Evolutionary conservation across 2,797 vertebrate species (phyloP), one percentile per base, ranked within the genome.

Genomic region (Epinephelus malabaricus): DNA sequence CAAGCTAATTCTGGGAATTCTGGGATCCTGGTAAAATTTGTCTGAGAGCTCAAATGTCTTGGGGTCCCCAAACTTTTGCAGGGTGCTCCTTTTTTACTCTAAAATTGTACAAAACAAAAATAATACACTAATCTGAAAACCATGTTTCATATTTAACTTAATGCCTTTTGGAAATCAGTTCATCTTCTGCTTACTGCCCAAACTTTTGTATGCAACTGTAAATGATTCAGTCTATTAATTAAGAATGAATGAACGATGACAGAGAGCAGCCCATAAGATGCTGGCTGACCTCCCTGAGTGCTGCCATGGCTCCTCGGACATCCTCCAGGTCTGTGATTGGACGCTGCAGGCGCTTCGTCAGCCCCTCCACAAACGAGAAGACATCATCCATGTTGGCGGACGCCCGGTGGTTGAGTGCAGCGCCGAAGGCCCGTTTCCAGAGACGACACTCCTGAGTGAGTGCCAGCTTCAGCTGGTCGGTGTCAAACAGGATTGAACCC

Each of bases 321-420:
- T 96, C 96, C 3, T 94, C 95, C 77, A 97, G 94, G 86, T 97
- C 96, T 64, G 69, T 86, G 69, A 97, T 75, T 73, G 96, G 95
- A 79, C 91, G 94, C 83, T 91, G 96, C 73, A 97, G 92, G 15
- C 92, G 93, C 86, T 96, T 97, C 18, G 80, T 94, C 64, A 94
- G 21, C 46, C 87, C 88, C 53, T 96, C 96, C 51, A 96, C 86
- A 30, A 97, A 96, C 0, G 92, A 91, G 83, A 94, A 92, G 75
- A 96, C 81, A 73, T 85, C 88, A 14, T 92, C 86, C 96, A 96
- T 96, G n/a, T 92, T 75, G 5, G 82, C 51, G 0, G 95, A 94
- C 19, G 95, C 95, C 12, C 80, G 94, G 53, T 88, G 89, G 82
- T 95, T 95, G 45, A 97, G 92, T 11, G 95, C 92, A 0, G 91